Percentiles rank a stretch among this genome's conserved stretches.
phyloP scores from a whole-genome alignment of 1,140 invertebrate species.

The Callitettix versicolor region DNA sequence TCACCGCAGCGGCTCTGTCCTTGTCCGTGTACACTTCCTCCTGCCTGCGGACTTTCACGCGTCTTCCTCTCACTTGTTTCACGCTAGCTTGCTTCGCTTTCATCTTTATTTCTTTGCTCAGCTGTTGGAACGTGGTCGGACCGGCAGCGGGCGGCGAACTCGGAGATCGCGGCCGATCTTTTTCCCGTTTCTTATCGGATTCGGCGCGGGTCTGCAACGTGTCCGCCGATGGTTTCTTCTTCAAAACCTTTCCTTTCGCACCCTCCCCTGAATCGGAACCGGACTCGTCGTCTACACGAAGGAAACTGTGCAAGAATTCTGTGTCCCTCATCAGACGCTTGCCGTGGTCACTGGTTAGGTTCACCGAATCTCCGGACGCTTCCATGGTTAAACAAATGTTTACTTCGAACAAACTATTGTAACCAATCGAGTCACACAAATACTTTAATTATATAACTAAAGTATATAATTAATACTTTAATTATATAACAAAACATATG shows the following conservation, averaged over 20 bases:
- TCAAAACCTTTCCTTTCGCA: conserved; percentile 16
- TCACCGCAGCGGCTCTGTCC: conserved; percentile 77
- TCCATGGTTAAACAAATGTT: too few relatives aligned
- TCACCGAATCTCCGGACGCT: too few relatives aligned
- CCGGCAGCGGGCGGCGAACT: conserved; percentile 1
- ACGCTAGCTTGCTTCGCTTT: conserved; percentile 28
- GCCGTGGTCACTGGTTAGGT: too few relatives aligned
- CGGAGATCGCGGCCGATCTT: conserved; percentile 8
- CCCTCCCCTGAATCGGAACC: conserved; percentile 8
- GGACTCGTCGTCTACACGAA: conserved; percentile 20
- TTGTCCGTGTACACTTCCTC: conserved; percentile 78
- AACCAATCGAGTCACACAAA: too few relatives aligned
- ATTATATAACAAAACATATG: too few relatives aligned
- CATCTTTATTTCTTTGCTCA: conserved; percentile 36
- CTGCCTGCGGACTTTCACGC: conserved; percentile 29
- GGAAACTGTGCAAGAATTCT: conserved; percentile 27
- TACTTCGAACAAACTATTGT: too few relatives aligned
- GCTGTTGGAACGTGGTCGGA: conserved; percentile 21
- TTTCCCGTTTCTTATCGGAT: conserved; percentile 6
- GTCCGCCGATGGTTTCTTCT: conserved; percentile 11
- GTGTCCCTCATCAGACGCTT: conserved; percentile 19
- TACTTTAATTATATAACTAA: too few relatives aligned
- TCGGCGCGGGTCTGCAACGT: conserved; percentile 8
- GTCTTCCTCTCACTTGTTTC: conserved; percentile 27
- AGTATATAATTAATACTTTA: too few relatives aligned